phyloP scores from a whole-genome alignment of 2,113 vertebrate species.

The Arvicanthis niloticus region DNA sequence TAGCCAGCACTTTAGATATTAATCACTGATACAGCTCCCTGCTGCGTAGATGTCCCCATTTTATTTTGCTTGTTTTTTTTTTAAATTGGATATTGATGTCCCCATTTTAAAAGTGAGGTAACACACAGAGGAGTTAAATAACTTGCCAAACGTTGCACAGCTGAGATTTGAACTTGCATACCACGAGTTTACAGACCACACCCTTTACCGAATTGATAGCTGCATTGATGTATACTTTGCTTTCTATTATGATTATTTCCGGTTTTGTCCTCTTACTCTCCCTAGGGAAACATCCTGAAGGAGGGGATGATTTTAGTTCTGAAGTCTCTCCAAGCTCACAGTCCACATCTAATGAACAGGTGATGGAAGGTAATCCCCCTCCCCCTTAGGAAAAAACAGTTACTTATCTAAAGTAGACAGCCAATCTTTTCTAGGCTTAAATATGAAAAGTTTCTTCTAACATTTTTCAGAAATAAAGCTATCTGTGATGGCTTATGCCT shows the following conservation, averaged over 20 bases:
- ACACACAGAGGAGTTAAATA: conserved; percentile 29
- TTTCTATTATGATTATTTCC: conserved; percentile 59
- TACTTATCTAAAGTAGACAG: conserved; percentile 61
- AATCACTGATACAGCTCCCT: conserved; percentile 32
- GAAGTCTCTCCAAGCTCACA: neutral
- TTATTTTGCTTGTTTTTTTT: neutral
- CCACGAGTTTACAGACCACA: conserved; percentile 19
- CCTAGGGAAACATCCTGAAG: conserved; percentile 48
- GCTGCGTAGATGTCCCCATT: conserved; percentile 4
- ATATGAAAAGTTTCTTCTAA: conserved; percentile 31
- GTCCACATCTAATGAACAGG: conserved; percentile 15
- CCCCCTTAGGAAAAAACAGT: neutral
- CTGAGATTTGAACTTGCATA: conserved; percentile 40
- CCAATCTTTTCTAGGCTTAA: conserved; percentile 50
- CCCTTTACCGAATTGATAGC: conserved; percentile 53
- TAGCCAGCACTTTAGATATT: conserved; percentile 29
- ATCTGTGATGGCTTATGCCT: neutral
- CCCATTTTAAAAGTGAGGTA: conserved; percentile 35
- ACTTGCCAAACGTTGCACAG: conserved; percentile 20
- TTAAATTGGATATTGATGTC: neutral
- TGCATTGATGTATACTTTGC: conserved; percentile 43
- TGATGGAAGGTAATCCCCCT: neutral
- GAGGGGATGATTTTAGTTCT: neutral
- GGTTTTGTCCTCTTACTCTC: conserved; percentile 13
- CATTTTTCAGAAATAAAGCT: neutral